These are phyloP conservation scores for Hippopotamyrus pictus DNA, from an alignment of 2,797 vertebrate genomes.

Conservation along the genomic window DNA sequence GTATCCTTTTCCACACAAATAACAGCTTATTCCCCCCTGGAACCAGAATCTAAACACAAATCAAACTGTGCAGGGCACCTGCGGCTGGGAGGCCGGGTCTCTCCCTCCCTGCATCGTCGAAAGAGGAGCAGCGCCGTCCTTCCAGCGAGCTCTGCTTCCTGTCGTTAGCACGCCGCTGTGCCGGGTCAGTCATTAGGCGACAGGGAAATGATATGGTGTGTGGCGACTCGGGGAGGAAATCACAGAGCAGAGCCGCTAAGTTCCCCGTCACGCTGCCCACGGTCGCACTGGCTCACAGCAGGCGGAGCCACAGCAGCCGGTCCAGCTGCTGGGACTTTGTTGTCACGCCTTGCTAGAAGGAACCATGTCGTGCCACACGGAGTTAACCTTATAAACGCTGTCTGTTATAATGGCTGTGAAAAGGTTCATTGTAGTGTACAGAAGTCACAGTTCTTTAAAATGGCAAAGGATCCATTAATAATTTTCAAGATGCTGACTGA, in stretches of 20 bases:
- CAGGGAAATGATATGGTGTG: constrained; percentile 96
- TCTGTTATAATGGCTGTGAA: neutral
- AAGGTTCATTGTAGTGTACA: neutral
- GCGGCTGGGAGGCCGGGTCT: constrained; percentile 78
- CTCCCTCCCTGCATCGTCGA: constrained; percentile 45
- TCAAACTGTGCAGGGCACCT: constrained; percentile 78
- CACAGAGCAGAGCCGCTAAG: constrained; percentile 82
- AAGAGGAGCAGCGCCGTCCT: constrained; percentile 70
- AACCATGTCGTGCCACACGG: neutral
- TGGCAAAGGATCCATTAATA: neutral
- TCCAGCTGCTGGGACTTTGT: constrained; percentile 52
- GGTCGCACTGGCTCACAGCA: constrained; percentile 63
- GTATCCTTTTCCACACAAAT: constrained; percentile 80
- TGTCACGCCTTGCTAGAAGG: neutral
- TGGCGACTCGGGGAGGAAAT: constrained; percentile 88
- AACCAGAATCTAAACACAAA: constrained; percentile 89
- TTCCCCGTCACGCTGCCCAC: constrained; percentile 68
- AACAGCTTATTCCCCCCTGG: constrained; percentile 81
- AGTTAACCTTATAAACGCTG: neutral
- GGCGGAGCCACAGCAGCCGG: constrained; percentile 73
- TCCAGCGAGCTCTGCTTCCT: constrained; percentile 74
- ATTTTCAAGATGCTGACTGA: neutral
- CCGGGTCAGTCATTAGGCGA: constrained; percentile 92
- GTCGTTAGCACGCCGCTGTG: constrained; percentile 73
- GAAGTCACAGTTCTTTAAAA: neutral